Evolutionary conservation across 1,140 invertebrate species (phyloP).

Genomic region (Drosophila setifemur): DNA sequence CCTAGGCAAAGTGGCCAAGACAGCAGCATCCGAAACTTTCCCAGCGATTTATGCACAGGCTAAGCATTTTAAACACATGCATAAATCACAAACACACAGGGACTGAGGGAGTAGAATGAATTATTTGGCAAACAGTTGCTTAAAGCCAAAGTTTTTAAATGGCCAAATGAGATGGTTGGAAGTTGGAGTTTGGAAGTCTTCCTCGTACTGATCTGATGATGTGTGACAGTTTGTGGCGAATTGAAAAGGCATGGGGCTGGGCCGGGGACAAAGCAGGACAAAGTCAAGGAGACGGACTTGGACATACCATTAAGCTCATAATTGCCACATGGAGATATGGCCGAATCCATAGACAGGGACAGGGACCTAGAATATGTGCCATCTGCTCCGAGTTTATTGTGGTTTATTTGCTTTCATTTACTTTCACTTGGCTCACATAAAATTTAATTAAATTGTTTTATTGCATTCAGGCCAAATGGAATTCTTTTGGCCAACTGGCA

Average conservation of each 20-base stretch:
- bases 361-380: constrained; percentile 22
- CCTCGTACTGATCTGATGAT: constrained; percentile 27
- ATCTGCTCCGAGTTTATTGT: constrained; percentile 64
- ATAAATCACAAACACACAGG: constrained; percentile 55
- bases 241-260: constrained; percentile 34
- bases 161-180: constrained; percentile 17
- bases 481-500: constrained; percentile 39
- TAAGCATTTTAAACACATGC: constrained; percentile 52
- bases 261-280: neutral
- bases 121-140: constrained; percentile 38
- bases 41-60: constrained; percentile 34
- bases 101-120: constrained; percentile 18
- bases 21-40: constrained; percentile 17
- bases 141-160: constrained; percentile 44
- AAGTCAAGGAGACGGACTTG: neutral
- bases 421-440: constrained; percentile 58
- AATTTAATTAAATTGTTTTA: constrained; percentile 76
- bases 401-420: constrained; percentile 72
- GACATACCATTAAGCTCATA: constrained; percentile 58
- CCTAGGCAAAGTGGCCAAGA: constrained; percentile 23
- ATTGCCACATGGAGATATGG: constrained; percentile 51
- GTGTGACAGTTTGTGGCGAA: constrained; percentile 62
- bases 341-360: neutral
- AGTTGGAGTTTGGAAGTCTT: neutral
- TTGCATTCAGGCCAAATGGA: constrained; percentile 54